Conservation (phyloP, 1,140 invertebrate species). For the Hylyphantes graminicola region DNA sequence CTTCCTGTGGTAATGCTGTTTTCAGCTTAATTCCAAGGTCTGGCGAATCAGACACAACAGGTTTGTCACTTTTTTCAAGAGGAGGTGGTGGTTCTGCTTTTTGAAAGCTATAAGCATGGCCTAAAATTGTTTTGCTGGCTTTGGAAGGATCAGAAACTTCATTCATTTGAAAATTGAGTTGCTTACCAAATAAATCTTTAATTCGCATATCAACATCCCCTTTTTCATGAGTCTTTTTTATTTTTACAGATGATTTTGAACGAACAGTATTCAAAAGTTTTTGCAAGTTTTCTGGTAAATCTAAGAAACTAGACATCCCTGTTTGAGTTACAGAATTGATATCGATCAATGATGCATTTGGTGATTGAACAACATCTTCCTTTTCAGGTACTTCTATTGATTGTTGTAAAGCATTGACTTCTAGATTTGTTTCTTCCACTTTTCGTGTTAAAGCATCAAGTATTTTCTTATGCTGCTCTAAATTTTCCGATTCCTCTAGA, state of each 20-base stretch:
- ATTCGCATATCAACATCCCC: conserved; percentile 28
- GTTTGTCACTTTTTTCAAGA: conserved; percentile 19
- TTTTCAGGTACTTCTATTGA: conserved; percentile 2
- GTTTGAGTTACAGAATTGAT: conserved; percentile 23
- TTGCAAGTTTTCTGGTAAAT: conserved; percentile 39
- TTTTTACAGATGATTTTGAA: conserved; percentile 2
- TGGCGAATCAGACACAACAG: background rate
- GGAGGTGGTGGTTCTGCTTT: background rate
- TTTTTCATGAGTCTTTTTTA: conserved; percentile 1
- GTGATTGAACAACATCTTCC: background rate
- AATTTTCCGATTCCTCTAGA: background rate
- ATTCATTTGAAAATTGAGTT: background rate
- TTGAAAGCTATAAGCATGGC: background rate
- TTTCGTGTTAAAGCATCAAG: conserved; percentile 37
- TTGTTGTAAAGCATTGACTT: conserved; percentile 38
- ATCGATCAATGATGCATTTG: background rate
- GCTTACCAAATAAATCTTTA: conserved; percentile 14
- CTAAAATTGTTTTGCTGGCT: background rate
- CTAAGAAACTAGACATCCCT: conserved; percentile 48
- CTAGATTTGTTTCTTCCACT: conserved; percentile 35
- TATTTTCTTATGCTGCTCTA: conserved; percentile 47
- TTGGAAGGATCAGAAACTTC: background rate
- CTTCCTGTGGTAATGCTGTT: conserved; percentile 20
- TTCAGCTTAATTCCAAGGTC: conserved; percentile 48
- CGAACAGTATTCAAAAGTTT: conserved; percentile 37